Conservation (phyloP, 2,888 invertebrate species). For the Tipula vernalis region DNA sequence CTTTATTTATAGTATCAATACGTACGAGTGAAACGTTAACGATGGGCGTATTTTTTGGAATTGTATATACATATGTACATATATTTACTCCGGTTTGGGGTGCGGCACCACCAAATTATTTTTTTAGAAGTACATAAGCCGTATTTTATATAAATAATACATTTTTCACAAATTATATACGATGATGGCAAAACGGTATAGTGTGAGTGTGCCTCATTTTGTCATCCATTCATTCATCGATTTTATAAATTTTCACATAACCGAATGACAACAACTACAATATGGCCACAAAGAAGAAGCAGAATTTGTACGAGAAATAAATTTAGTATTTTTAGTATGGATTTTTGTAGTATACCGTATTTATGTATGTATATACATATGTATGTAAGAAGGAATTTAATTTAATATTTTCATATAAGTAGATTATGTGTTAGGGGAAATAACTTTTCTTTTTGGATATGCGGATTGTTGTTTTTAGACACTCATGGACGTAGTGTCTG, state of each 20-base stretch:
- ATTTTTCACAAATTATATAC: not conserved
- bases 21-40: not conserved
- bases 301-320: not conserved
- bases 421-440: not conserved
- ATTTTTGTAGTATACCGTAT: not conserved
- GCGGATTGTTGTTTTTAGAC: not conserved
- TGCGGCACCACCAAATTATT: not conserved
- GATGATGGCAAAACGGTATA: not conserved
- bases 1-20: not conserved
- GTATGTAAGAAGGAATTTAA: not conserved
- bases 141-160: too few relatives aligned
- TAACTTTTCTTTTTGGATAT: not conserved
- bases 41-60: not conserved
- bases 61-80: not conserved
- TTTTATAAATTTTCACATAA: not conserved
- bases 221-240: not conserved
- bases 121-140: not conserved
- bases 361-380: not conserved
- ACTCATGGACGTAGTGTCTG: not conserved
- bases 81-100: not conserved
- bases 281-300: not conserved
- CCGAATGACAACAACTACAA: not conserved
- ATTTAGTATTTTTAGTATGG: not conserved
- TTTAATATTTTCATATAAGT: not conserved
- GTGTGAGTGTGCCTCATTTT: not conserved